Conservation (phyloP, 2,888 invertebrate species). For the Parnassius mnemosyne region DNA sequence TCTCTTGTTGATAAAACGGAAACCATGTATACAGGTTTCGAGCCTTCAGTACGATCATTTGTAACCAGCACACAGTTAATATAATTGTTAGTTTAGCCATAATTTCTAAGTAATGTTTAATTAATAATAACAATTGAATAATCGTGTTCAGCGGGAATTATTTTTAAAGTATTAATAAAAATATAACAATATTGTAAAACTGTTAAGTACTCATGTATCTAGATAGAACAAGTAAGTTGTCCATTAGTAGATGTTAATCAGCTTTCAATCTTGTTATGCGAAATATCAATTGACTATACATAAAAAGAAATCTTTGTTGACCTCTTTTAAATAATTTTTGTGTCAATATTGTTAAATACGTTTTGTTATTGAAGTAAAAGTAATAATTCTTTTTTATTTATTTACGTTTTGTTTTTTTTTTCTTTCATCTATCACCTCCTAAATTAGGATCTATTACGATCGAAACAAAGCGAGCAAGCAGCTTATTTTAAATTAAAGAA, state of each 20-base stretch:
- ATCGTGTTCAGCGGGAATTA: constrained; percentile 77
- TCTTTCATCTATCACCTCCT: constrained; percentile 61
- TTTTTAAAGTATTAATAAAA: constrained; percentile 72
- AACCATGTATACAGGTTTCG: constrained; percentile 45
- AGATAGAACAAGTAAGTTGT: constrained; percentile 74
- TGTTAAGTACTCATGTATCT: constrained; percentile 76
- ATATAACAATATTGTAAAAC: constrained; percentile 72
- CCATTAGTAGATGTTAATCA: constrained; percentile 75
- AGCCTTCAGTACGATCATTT: constrained; percentile 50
- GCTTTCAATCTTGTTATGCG: constrained; percentile 74
- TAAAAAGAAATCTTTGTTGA: constrained; percentile 61
- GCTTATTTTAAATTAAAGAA: constrained; percentile 60
- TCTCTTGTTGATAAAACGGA: constrained; percentile 57
- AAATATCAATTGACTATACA: constrained; percentile 58
- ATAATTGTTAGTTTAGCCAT: constrained; percentile 72
- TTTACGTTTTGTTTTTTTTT: constrained; percentile 50
- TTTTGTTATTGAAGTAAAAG: constrained; percentile 66
- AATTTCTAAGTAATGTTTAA: constrained; percentile 73
- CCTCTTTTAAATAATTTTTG: constrained; percentile 58
- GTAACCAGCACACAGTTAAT: constrained; percentile 73
- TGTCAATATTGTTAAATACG: constrained; percentile 63
- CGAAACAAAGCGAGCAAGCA: constrained; percentile 63
- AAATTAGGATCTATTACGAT: constrained; percentile 65
- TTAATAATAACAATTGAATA: constrained; percentile 44
- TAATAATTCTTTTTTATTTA: constrained; percentile 49